Evolutionary conservation across 1,140 invertebrate genomes (phyloP).

Genomic region (Drosophila dunni): DNA sequence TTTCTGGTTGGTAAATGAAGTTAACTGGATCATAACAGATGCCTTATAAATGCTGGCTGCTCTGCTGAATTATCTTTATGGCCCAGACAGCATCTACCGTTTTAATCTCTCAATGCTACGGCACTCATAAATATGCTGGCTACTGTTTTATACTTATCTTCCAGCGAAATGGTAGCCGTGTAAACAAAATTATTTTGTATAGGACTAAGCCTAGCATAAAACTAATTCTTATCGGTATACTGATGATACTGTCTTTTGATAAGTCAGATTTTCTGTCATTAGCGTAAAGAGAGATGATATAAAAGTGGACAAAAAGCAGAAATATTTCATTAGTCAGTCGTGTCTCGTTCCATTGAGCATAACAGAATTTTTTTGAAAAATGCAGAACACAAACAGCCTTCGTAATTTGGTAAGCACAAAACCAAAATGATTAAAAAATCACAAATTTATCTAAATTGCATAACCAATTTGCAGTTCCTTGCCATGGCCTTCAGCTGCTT

Average conservation of each 20-base stretch:
- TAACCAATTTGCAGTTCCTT: constrained; percentile 36
- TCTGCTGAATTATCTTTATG: constrained; percentile 54
- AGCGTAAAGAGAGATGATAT: constrained; percentile 31
- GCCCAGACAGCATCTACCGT: background rate
- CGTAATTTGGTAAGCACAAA: constrained; percentile 54
- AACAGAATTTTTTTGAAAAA: constrained; percentile 32
- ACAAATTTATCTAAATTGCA: no score
- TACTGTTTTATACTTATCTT: constrained; percentile 37
- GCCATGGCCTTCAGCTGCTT: constrained; percentile 5
- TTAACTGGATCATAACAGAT: background rate
- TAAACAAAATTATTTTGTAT: constrained; percentile 18
- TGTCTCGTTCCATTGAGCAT: constrained; percentile 6
- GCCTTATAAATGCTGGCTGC: constrained; percentile 60
- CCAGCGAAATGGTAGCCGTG: constrained; percentile 24
- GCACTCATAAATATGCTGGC: constrained; percentile 45
- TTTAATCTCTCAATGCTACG: constrained; percentile 67
- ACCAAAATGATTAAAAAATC: background rate
- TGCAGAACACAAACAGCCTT: constrained; percentile 43
- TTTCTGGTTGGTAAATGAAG: constrained; percentile 52
- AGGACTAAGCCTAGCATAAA: constrained; percentile 45
- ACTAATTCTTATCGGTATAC: constrained; percentile 32
- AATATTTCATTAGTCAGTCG: constrained; percentile 44
- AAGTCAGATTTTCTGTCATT: background rate
- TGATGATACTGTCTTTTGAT: background rate
- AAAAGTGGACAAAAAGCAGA: constrained; percentile 42